Conservation (phyloP, 2,888 invertebrate species). For the Belgica antarctica region DNA sequence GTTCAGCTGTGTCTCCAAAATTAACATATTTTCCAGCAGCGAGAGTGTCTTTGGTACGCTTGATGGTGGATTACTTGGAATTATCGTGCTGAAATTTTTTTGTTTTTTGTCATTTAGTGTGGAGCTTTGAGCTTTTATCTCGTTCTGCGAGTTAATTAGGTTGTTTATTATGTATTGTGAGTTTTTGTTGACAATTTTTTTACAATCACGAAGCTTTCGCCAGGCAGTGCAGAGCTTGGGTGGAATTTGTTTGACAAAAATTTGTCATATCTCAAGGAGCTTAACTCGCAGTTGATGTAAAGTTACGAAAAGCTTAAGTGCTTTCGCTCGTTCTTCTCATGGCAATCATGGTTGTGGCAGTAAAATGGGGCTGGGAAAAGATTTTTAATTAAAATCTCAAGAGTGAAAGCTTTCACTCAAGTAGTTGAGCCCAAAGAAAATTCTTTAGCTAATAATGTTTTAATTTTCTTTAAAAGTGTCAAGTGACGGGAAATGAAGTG, state of each 20-base stretch:
- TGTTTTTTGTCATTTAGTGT: neutral
- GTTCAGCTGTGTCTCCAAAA: neutral
- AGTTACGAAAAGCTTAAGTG: neutral
- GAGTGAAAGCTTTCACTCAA: neutral
- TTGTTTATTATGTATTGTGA: neutral
- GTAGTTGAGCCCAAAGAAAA: neutral
- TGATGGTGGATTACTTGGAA: neutral
- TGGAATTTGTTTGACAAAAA: no score
- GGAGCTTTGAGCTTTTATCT: neutral
- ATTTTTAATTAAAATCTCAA: constrained; percentile 9
- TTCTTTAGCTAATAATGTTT: constrained; percentile 1
- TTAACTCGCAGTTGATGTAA: neutral
- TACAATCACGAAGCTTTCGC: no score
- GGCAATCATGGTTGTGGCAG: neutral
- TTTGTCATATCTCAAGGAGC: no score
- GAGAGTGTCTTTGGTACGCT: neutral
- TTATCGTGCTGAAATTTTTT: no score
- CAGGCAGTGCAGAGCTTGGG: no score
- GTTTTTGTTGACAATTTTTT: neutral
- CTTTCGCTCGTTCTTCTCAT: neutral
- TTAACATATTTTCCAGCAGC: neutral
- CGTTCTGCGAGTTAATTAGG: neutral
- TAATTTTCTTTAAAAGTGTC: neutral
- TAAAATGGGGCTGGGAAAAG: neutral
- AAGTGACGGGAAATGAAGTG: neutral